Evolutionary conservation across 2,113 vertebrate genomes (phyloP), one percentile per base, ranked within the genome.

Genomic region (Pampusana beccarii): DNA sequence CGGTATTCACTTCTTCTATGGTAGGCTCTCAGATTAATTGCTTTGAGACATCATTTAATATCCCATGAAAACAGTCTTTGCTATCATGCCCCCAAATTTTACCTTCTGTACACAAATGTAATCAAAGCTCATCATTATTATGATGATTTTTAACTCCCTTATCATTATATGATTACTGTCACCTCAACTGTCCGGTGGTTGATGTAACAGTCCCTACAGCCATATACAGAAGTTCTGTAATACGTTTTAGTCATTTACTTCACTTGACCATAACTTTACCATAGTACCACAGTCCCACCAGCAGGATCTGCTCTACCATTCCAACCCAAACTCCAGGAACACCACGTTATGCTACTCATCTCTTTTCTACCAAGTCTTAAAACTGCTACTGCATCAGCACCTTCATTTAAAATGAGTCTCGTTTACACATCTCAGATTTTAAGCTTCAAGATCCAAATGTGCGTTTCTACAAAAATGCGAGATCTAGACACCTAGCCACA

Each of bases 331-430:
- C 36, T 77, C 64, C 11, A 86, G 10, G 38, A 95, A 51, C 69
- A 88, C 18, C 51, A 70, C 34, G 36, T 58, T 58, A 75, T 57
- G 50, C 50, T 80, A n/a, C 66, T 70, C 17, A 19, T 50, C 33
- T 33, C 74, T 73, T 73, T 88, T 71, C 54, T 10, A 78, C 17
- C 60, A 60, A 92, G 60, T 51, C 88, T 92, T 88, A 88, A 92
- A 90, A 92, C 58, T 91, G 94, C 67, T 94, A 90, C 86, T 91
- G 93, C 81, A 92, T 77, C 90, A 93, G 92, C 82, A 93, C 79
- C 92, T 95, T 80, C 58, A 66, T 80, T 72, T 95, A 85, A 88
- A 95, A 72, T 44, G 48, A 92, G 71, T 29, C 79, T 82, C 75
- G 17, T 88, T 94, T 93, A 94, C 58, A 20, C 92, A 81, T 69